Base-by-base conservation (phyloP, 2,888 invertebrate species). In the Mycalesis mineus region DNA sequence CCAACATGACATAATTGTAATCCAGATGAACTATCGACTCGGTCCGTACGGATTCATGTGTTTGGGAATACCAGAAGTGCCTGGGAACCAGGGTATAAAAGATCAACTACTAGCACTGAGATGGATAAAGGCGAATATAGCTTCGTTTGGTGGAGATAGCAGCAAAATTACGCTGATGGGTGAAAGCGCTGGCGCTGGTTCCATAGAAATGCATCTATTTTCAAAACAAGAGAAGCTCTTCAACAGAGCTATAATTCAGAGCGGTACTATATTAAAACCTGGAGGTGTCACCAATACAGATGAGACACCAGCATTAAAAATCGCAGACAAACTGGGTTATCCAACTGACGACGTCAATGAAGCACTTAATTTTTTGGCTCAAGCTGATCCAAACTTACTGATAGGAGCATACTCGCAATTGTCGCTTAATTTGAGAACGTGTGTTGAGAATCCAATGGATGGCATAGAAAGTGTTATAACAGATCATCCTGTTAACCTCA, bases 1-100 rank as follows among this genome's bases (percentile, higher is more conserved):
- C 0, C 66, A 70, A 53, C 73, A 83, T 44, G 74, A 78, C 28
- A 65, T 84, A 0, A 73, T 84, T 50, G 61, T 82, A 36, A 78
- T 84, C 0, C 77, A 80, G 1, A 28, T 83, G 0, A 84, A 84
- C 59, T 85, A 84, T 44, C 70, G 84, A 9, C 11, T 83, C 0
- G 80, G 81, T 0, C 74, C 77, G 0, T 84, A 80, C 49, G 84
- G 84, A 2, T 84, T 84, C 53, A 78, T 84, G 76, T 81, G 81
- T 55, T 65, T 82, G 0, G 72, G 77, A 29, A 74, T 64, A 1
- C 68, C 74, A 0, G 68, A 73, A n/a, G 64, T 82, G 11, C 75
- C 81, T 0, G 84, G 82, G 0, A 84, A 84, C 55, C 80, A 82
- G 61, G 84, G 82, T 0, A 55, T 84, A 0, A 84, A 82, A 60